Conservation (phyloP, 2,113 vertebrate genomes). For the Picathartes gymnocephalus region DNA sequence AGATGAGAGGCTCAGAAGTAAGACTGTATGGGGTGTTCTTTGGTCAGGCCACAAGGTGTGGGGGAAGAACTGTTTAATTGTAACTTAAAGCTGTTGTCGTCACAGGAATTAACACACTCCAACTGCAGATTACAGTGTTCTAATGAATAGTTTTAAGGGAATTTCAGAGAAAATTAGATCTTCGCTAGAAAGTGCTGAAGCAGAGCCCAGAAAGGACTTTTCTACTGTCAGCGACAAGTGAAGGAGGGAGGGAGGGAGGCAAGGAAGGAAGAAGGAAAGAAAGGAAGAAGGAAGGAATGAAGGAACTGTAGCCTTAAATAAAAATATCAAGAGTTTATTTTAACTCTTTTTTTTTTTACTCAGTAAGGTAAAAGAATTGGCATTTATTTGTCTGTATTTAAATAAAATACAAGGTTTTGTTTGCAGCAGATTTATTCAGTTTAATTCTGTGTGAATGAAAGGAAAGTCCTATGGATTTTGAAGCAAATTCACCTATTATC, state of each 20-base stretch:
- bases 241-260: background rate
- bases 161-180: background rate
- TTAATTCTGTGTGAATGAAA: background rate
- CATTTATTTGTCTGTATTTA: background rate
- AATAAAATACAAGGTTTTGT: background rate
- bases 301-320: background rate
- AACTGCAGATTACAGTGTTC: background rate
- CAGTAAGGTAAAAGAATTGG: background rate
- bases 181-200: background rate
- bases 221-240: background rate
- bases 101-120: background rate
- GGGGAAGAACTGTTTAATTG: background rate
- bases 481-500: background rate
- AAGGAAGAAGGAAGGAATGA: background rate
- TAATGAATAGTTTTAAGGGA: background rate
- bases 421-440: background rate
- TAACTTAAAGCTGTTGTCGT: background rate
- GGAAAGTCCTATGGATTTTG: background rate
- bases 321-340: background rate
- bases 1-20: background rate
- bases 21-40: background rate
- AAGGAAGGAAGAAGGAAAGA: background rate
- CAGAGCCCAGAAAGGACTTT: background rate
- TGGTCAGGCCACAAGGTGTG: fast-evolving
- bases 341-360: background rate